phyloP scores from a whole-genome alignment of 2,113 vertebrate species.

The Gavia stellata region DNA sequence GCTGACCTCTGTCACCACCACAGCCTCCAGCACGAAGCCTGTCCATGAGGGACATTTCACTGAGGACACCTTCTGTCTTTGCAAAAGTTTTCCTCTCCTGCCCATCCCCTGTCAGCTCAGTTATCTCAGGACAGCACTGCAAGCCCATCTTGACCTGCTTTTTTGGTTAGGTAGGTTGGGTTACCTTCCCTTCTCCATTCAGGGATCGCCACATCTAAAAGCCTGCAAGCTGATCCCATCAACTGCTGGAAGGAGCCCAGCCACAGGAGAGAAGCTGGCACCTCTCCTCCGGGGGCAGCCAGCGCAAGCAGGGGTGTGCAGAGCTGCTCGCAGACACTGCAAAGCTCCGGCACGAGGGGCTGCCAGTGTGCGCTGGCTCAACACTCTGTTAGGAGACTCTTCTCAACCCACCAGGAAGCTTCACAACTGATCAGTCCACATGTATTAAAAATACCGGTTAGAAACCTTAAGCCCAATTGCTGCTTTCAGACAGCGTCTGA shows the following conservation, averaged over 20 bases:
- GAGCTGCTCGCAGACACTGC: not conserved
- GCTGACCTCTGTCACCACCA: not conserved
- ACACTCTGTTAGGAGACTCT: not conserved
- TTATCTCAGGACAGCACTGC: not conserved
- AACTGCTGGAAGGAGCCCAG: not conserved
- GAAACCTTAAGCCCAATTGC: not conserved
- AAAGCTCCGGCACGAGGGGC: fast-evolving
- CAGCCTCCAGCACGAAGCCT: not conserved
- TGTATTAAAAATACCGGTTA: not conserved
- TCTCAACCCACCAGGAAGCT: not conserved
- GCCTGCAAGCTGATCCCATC: not conserved
- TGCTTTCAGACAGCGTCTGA: not conserved
- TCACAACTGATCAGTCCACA: not conserved
- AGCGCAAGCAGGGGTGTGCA: not conserved
- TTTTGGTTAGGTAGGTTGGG: not conserved
- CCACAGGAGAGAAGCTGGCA: not conserved
- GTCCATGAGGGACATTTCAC: not conserved
- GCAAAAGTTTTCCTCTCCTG: not conserved
- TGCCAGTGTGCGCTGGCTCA: not conserved
- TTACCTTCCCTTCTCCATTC: not conserved
- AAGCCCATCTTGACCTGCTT: not conserved
- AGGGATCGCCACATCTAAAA: not conserved
- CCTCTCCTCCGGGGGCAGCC: fast-evolving
- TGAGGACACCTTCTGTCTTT: not conserved
- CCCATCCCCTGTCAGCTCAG: not conserved